Evolutionary conservation across 2,113 vertebrate species (phyloP).

Genomic region (Leptodactylus fuscus): DNA sequence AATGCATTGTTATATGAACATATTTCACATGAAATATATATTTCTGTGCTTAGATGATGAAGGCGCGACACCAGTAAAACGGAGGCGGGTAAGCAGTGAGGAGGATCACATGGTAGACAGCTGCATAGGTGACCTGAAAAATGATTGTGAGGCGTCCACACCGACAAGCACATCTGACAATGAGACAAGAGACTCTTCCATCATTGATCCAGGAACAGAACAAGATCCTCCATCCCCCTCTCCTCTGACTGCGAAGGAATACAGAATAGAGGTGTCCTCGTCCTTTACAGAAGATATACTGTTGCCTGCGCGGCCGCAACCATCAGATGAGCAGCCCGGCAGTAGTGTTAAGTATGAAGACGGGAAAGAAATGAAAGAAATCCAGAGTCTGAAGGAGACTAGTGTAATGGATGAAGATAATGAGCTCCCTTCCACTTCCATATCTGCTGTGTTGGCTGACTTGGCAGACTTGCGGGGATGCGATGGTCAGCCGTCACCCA

Average conservation of each 20-base stretch:
- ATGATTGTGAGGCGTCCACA: slow-evolving; percentile 88
- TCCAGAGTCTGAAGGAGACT: slow-evolving; percentile 76
- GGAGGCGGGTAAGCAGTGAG: slow-evolving; percentile 90
- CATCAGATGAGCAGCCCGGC: slow-evolving; percentile 68
- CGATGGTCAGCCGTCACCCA: slow-evolving; percentile 79
- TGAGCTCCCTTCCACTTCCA: slow-evolving; percentile 80
- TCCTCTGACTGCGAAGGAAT: slow-evolving; percentile 82
- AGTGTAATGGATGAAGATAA: slow-evolving; percentile 78
- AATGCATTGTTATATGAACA: not conserved
- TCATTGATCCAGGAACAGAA: slow-evolving; percentile 97
- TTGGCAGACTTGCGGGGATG: slow-evolving; percentile 79
- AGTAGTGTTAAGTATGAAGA: slow-evolving; percentile 74
- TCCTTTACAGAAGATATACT: slow-evolving; percentile 82
- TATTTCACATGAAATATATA: too few relatives aligned
- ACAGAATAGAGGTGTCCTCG: slow-evolving; percentile 86
- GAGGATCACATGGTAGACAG: slow-evolving; percentile 81
- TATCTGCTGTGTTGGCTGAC: slow-evolving; percentile 80
- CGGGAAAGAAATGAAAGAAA: slow-evolving; percentile 78
- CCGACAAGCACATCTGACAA: slow-evolving; percentile 95
- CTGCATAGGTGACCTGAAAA: slow-evolving; percentile 78
- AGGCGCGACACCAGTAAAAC: slow-evolving; percentile 92
- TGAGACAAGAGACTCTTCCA: slow-evolving; percentile 94
- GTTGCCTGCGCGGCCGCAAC: slow-evolving; percentile 74
- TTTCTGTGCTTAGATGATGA: slow-evolving; percentile 84
- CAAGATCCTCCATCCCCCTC: slow-evolving; percentile 94